Conservation (phyloP, 2,888 invertebrate genomes). For the Pteria penguin region DNA sequence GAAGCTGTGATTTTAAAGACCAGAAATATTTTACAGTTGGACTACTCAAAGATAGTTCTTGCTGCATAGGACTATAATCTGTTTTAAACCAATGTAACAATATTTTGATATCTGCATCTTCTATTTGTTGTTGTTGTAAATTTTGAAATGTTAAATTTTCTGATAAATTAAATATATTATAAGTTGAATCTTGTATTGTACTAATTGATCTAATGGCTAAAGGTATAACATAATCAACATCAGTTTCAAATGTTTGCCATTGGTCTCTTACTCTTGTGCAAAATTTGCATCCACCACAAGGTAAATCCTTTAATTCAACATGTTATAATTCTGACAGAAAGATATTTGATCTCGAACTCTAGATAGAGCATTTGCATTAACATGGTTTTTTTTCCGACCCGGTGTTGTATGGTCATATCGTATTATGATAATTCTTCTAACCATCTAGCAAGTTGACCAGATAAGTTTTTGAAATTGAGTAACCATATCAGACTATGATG, state of each 20-base stretch:
- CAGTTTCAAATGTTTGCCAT: conserved; percentile 25
- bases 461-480: background rate
- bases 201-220: background rate
- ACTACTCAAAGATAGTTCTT: conserved; percentile 3
- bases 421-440: conserved; percentile 52
- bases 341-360: background rate
- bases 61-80: background rate
- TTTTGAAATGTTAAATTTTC: background rate
- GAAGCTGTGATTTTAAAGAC: conserved; percentile 2
- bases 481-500: conserved; percentile 21
- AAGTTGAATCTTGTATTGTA: background rate
- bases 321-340: background rate
- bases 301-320: conserved; percentile 12
- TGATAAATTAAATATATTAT: background rate
- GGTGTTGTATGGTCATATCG: conserved; percentile 40
- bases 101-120: background rate
- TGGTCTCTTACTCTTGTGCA: conserved; percentile 16
- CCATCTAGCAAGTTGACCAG: conserved; percentile 38
- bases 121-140: background rate
- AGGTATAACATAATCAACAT: conserved; percentile 24
- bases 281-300: conserved; percentile 40
- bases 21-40: conserved; percentile 9
- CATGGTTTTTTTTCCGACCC: conserved; percentile 36
- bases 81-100: background rate
- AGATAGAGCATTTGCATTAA: background rate